Percentiles rank a stretch among this genome's conserved stretches.
Evolutionary conservation across 2,113 vertebrate species (phyloP).

Genomic region (Chascanopsetta lugubris): DNA sequence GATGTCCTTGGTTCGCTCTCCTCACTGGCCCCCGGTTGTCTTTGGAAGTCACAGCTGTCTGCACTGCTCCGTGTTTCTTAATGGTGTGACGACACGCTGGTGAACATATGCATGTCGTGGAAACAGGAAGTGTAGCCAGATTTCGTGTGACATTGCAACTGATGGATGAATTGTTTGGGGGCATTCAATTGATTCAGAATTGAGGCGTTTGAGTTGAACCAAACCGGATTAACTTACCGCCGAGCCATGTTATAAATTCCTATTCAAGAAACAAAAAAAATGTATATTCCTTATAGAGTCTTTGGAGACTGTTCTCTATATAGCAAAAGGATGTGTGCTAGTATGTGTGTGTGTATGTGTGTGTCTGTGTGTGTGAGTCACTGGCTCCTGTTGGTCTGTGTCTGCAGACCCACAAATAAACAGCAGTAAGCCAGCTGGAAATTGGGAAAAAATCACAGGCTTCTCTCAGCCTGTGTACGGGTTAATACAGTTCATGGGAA

Average conservation of each 20-base stretch:
- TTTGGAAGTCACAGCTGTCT: slow-evolving; percentile 43
- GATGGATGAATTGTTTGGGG: not conserved
- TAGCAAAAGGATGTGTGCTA: slow-evolving; percentile 58
- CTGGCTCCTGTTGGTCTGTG: slow-evolving; percentile 82
- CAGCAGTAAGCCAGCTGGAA: slow-evolving; percentile 78
- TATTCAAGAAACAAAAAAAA: slow-evolving; percentile 63
- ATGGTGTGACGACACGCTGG: slow-evolving; percentile 8
- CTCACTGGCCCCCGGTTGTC: slow-evolving; percentile 33
- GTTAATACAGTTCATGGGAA: slow-evolving; percentile 81
- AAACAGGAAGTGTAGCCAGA: not conserved
- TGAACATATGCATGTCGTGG: slow-evolving; percentile 22
- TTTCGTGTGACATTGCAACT: not conserved
- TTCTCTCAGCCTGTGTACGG: slow-evolving; percentile 66
- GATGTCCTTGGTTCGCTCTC: slow-evolving; percentile 49
- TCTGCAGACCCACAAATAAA: slow-evolving; percentile 80
- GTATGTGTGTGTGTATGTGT: slow-evolving; percentile 21
- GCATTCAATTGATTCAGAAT: not conserved
- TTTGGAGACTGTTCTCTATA: slow-evolving; percentile 46
- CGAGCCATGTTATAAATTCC: slow-evolving; percentile 21
- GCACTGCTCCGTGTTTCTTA: slow-evolving; percentile 18
- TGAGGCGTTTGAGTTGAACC: not conserved
- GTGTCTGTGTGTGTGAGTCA: slow-evolving; percentile 53
- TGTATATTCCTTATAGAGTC: slow-evolving; percentile 50
- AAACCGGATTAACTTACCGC: slow-evolving; percentile 7
- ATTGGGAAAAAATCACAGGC: slow-evolving; percentile 70